phyloP scores from a whole-genome alignment of 2,888 invertebrate species.

The Chrysolina oricalcia region DNA sequence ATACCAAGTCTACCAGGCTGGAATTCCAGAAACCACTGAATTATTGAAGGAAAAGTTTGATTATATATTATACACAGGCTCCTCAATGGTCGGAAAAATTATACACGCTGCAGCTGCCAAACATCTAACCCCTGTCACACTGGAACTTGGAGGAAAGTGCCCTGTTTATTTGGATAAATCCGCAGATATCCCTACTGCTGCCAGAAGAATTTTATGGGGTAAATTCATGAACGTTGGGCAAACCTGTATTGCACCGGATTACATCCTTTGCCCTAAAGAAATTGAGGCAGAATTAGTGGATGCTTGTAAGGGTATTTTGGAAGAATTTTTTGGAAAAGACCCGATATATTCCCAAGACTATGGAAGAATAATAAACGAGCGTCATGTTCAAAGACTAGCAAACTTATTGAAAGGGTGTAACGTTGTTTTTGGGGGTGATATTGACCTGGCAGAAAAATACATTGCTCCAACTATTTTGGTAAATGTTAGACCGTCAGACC shows the following conservation, averaged over 20 bases:
- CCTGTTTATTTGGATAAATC: slow-evolving; percentile 92
- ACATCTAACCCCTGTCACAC: slow-evolving; percentile 82
- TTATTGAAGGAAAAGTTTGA: slow-evolving; percentile 81
- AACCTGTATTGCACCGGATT: slow-evolving; percentile 97
- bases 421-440: slow-evolving; percentile 86
- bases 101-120: slow-evolving; percentile 83
- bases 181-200: slow-evolving; percentile 83
- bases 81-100: slow-evolving; percentile 78
- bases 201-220: slow-evolving; percentile 92
- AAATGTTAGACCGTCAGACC: slow-evolving; percentile 83
- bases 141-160: slow-evolving; percentile 85
- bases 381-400: slow-evolving; percentile 81
- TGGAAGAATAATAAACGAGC: slow-evolving; percentile 87
- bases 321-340: slow-evolving; percentile 89
- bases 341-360: slow-evolving; percentile 88
- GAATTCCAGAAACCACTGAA: slow-evolving; percentile 78
- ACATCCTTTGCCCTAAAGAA: slow-evolving; percentile 86
- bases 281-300: slow-evolving; percentile 77
- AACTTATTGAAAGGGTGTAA: slow-evolving; percentile 81
- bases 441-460: slow-evolving; percentile 79
- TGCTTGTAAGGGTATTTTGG: slow-evolving; percentile 78
- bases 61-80: slow-evolving; percentile 87
- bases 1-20: slow-evolving; percentile 77
- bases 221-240: slow-evolving; percentile 94
- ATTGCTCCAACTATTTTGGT: slow-evolving; percentile 58